Evolutionary conservation across 2,888 invertebrate species (phyloP).

Genomic region (Apodemia hepburni): DNA sequence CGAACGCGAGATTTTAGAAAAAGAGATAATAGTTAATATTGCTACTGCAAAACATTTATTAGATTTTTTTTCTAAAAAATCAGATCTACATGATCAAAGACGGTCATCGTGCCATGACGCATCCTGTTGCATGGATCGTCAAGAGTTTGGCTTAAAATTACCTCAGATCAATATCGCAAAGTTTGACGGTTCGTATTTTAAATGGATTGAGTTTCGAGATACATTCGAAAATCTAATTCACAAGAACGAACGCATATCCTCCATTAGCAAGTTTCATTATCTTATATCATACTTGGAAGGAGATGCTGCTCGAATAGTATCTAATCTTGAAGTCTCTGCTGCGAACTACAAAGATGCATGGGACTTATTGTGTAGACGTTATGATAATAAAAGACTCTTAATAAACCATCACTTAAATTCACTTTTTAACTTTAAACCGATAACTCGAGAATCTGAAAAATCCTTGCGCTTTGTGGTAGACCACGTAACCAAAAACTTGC

Average conservation of each 20-base stretch:
- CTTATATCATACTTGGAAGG: neutral
- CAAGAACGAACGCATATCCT: constrained; percentile 11
- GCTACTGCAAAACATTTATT: no score
- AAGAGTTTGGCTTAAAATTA: constrained; percentile 17
- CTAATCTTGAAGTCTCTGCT: neutral
- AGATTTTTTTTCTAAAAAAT: no score
- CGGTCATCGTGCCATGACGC: no score
- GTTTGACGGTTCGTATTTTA: constrained; percentile 22
- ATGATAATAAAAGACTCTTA: neutral
- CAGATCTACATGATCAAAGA: no score
- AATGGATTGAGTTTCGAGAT: constrained; percentile 26
- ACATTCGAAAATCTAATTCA: constrained; percentile 10
- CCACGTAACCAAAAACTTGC: no score
- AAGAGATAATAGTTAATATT: no score
- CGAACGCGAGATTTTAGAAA: no score
- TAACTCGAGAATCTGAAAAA: no score
- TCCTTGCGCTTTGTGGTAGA: no score
- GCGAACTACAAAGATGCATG: neutral
- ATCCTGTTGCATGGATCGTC: constrained; percentile 9
- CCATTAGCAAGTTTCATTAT: neutral
- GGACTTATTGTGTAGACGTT: neutral
- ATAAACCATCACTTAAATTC: no score
- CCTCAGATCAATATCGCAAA: constrained; percentile 24
- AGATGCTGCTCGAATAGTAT: neutral
- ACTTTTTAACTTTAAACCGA: neutral